Percentiles rank a stretch among this genome's conserved stretches.
phyloP scores from a whole-genome alignment of 2,888 invertebrate genomes.

The Pterostichus niger region DNA sequence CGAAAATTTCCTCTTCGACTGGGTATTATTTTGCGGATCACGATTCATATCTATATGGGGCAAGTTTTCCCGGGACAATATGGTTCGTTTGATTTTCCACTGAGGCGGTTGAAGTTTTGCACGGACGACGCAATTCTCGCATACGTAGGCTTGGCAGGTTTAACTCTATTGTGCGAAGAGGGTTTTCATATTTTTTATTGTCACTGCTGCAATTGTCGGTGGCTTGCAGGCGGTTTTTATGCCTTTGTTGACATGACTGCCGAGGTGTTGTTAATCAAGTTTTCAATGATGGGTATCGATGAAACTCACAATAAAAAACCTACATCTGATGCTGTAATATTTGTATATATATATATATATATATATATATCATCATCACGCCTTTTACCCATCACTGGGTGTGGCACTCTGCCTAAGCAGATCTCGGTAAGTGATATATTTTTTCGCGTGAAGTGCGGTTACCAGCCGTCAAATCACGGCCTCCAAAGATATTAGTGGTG shows the following conservation, averaged over 20 bases:
- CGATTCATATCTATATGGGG: conserved; percentile 56
- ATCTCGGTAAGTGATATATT: no score
- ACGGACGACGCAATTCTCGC: neutral
- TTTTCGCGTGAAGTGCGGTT: no score
- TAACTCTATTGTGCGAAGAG: neutral
- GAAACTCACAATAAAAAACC: conserved; percentile 17
- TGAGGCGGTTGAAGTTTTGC: neutral
- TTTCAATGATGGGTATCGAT: conserved; percentile 31
- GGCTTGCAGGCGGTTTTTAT: neutral
- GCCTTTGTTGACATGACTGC: neutral
- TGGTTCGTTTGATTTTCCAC: conserved; percentile 53
- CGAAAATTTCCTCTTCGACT: conserved; percentile 15
- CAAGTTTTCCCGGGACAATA: conserved; percentile 39
- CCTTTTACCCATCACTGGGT: no score
- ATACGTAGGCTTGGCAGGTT: neutral
- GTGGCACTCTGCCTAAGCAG: no score
- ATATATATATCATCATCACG: no score
- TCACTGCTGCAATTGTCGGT: conserved; percentile 21
- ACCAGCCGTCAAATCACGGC: no score
- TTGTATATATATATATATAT: neutral
- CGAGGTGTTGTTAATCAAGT: conserved; percentile 23
- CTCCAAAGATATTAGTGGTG: no score
- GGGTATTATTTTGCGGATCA: conserved; percentile 54
- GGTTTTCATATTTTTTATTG: conserved; percentile 21
- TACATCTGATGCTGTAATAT: neutral